Evolutionary conservation across 2,888 invertebrate genomes (phyloP), one percentile per base, ranked within the genome.

Genomic region (Patella depressa): DNA sequence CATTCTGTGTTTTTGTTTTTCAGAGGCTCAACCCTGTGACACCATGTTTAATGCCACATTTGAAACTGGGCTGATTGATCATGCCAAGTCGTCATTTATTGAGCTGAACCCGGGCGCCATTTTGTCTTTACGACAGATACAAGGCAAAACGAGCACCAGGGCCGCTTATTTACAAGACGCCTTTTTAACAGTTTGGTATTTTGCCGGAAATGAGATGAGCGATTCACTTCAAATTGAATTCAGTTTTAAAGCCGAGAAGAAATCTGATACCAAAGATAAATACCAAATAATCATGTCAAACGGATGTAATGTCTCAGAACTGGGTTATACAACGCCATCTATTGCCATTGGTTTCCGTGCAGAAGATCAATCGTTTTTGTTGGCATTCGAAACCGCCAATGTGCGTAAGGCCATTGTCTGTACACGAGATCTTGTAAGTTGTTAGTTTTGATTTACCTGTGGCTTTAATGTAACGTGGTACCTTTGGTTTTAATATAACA

Each of bases 241-340:
- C 74, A 80, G 81, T 19, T 84, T 84, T 78, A 80, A 81, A 70
- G 80, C 81, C 15, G 80, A 82, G 45, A 78, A 82, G 69, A 76
- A 77, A n/a, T 75, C 79, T 5, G 15, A 45, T 53, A 78, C 79
- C 14, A 73, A 81, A 5, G 80, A 80, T 77, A 79, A 79, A 69
- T 84, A 82, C 73, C 83, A 83, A 77, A 84, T 82, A n/a, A 77
- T 84, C 53, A 29, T 84, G 53, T 83, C 84, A 76, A 84, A 84
- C 74, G 84, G 84, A 15, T 84, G 84, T 75, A 84, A 84, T 75
- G 80, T 83, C 12, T 80, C 83, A 19, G 78, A 74, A 14, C 65
- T 82, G 17, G 84, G 83, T 2, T 83, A 82, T 73, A 82, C 80
- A n/a, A 78, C 82, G 17, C 84, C 84, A 1, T 81, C 84, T 1